These are phyloP conservation scores for Phallusia fumigata DNA, from an alignment of 23 tunicate genomes.

Conservation along the genomic window DNA sequence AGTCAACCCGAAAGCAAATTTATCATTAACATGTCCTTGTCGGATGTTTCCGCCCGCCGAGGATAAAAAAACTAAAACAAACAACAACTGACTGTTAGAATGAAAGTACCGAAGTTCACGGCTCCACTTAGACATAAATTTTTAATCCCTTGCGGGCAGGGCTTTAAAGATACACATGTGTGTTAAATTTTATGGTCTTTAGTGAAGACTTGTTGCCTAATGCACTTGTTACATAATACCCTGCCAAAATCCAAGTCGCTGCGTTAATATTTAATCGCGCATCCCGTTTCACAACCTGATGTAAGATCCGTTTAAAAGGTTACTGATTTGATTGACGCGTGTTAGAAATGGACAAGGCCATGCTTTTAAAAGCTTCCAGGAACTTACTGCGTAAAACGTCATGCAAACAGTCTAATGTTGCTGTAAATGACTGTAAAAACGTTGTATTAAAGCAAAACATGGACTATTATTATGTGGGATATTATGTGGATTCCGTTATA, in stretches of 20 bases:
- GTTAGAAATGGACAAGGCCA: neutral
- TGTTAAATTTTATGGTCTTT: neutral
- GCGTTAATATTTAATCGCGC: neutral
- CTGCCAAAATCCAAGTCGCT: neutral
- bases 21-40: too few relatives aligned
- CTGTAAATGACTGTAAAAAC: too few relatives aligned
- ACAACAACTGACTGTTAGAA: neutral
- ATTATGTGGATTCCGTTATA: too few relatives aligned
- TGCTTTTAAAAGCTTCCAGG: neutral
- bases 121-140: neutral
- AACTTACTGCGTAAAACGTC: too few relatives aligned
- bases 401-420: too few relatives aligned
- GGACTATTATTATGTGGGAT: too few relatives aligned
- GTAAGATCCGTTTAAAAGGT: too few relatives aligned
- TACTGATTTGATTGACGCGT: too few relatives aligned
- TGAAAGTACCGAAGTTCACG: neutral
- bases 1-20: too few relatives aligned
- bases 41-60: too few relatives aligned
- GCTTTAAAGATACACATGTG: slow-evolving; percentile 1
- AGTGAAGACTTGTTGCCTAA: neutral
- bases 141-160: neutral
- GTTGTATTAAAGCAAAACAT: too few relatives aligned
- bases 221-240: neutral
- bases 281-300: neutral
- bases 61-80: too few relatives aligned